Percentiles rank a stretch among this genome's conserved stretches.
Evolutionary conservation across 2,888 invertebrate species (phyloP).

Genomic region (Sturmia bella): DNA sequence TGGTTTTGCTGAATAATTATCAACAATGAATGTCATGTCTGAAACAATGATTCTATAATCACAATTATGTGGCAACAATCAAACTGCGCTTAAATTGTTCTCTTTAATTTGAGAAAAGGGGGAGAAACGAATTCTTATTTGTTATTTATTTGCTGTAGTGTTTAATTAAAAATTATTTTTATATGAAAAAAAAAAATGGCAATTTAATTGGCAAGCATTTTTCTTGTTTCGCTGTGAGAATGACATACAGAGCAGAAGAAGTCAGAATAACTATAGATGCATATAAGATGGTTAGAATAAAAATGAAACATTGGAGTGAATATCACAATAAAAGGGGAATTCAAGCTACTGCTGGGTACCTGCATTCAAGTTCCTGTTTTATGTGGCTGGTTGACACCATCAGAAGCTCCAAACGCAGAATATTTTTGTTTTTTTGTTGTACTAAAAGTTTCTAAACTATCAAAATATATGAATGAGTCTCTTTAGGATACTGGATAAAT

Average conservation of each 20-base stretch:
- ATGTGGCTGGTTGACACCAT: no score
- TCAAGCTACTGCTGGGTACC: no score
- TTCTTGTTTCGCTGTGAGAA: neutral
- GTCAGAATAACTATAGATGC: no score
- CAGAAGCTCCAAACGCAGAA: no score
- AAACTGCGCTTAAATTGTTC: slow-evolving; percentile 36
- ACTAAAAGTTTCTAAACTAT: no score
- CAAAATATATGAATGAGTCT: no score
- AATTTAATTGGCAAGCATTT: neutral
- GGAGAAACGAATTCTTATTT: slow-evolving; percentile 4
- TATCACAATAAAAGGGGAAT: no score
- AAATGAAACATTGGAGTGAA: no score
- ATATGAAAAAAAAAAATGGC: slow-evolving; percentile 8
- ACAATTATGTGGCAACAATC: slow-evolving; percentile 52
- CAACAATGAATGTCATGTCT: slow-evolving; percentile 58
- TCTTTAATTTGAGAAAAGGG: neutral
- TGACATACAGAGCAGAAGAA: neutral
- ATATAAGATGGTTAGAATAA: no score
- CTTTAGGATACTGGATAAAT: no score
- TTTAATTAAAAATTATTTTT: neutral
- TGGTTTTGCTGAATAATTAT: slow-evolving; percentile 32
- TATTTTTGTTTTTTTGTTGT: no score
- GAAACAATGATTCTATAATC: slow-evolving; percentile 48
- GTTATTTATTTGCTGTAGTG: neutral
- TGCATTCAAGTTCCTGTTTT: no score